phyloP scores from a whole-genome alignment of 64 coral and sea anemone species.

The Pachyseris speciosa region DNA sequence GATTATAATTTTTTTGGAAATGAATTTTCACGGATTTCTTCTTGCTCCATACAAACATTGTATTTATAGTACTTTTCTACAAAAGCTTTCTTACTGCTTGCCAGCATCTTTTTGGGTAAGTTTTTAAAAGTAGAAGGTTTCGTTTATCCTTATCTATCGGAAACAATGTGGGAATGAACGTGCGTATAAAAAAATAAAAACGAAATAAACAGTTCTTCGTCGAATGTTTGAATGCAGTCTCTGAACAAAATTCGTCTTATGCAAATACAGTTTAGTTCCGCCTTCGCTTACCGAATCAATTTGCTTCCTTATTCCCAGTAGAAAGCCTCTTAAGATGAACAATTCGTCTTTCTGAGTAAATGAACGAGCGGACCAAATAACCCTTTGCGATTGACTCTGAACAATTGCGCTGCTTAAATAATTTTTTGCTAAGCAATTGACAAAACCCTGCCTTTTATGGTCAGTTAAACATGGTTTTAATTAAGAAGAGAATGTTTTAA shows the following conservation, averaged over 20 bases:
- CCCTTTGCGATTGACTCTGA: background rate
- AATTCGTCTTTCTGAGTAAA: background rate
- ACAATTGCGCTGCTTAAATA: background rate
- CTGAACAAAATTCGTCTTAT: background rate
- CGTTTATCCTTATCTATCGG: too few relatives aligned
- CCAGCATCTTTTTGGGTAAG: too few relatives aligned
- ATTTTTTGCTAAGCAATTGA: background rate
- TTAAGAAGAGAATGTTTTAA: conserved; percentile 3
- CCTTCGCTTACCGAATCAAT: background rate
- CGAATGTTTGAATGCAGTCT: background rate
- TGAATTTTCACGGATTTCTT: too few relatives aligned
- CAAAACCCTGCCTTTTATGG: background rate
- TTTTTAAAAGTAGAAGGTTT: too few relatives aligned
- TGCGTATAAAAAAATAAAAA: background rate
- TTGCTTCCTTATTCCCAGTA: background rate
- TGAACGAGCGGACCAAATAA: background rate
- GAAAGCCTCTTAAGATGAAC: background rate
- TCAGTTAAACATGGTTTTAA: conserved; percentile 8
- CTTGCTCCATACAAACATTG: too few relatives aligned
- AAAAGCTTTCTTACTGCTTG: too few relatives aligned
- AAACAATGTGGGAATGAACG: too few relatives aligned
- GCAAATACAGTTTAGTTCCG: background rate
- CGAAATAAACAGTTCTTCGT: too few relatives aligned
- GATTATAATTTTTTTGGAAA: too few relatives aligned
- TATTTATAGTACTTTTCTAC: too few relatives aligned